phyloP scores from a whole-genome alignment of 2,888 invertebrate genomes.

The Galerucella pusilla region DNA sequence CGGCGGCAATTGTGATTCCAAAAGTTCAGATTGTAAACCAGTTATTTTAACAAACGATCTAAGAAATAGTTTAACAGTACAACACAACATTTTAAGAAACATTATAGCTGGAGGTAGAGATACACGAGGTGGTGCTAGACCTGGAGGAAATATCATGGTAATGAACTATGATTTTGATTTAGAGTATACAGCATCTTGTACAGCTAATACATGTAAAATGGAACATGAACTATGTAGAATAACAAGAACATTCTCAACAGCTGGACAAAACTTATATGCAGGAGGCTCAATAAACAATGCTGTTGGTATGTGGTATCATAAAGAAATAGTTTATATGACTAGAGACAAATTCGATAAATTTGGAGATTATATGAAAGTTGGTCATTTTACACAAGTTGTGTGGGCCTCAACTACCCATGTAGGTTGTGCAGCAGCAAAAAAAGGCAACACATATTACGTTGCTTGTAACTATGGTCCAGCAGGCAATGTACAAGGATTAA shows the following conservation, averaged over 20 bases:
- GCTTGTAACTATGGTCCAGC: constrained; percentile 39
- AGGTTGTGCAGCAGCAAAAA: constrained; percentile 38
- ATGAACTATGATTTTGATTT: constrained; percentile 45
- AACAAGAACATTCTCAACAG: constrained; percentile 29
- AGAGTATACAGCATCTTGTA: constrained; percentile 46
- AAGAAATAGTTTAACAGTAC: constrained; percentile 12
- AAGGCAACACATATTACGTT: not conserved
- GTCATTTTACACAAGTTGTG: constrained; percentile 43
- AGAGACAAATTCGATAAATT: not conserved
- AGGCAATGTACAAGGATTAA: constrained; percentile 22
- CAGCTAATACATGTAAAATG: constrained; percentile 41
- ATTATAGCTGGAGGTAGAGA: constrained; percentile 33
- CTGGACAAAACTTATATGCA: constrained; percentile 40
- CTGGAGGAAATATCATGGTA: constrained; percentile 33
- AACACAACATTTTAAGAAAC: constrained; percentile 34
- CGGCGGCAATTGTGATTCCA: constrained; percentile 9
- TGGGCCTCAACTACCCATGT: constrained; percentile 44
- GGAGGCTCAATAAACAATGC: not conserved
- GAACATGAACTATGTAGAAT: constrained; percentile 43
- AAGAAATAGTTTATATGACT: constrained; percentile 13
- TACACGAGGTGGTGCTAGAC: constrained; percentile 28
- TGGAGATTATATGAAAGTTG: not conserved
- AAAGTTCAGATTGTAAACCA: not conserved
- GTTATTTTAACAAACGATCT: constrained; percentile 3
- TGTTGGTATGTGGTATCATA: constrained; percentile 32